A percentile compares a stretch with the other conserved stretches of the same genome.
Conservation (phyloP, 2,888 invertebrate genomes). For the Acronicta aceris region DNA sequence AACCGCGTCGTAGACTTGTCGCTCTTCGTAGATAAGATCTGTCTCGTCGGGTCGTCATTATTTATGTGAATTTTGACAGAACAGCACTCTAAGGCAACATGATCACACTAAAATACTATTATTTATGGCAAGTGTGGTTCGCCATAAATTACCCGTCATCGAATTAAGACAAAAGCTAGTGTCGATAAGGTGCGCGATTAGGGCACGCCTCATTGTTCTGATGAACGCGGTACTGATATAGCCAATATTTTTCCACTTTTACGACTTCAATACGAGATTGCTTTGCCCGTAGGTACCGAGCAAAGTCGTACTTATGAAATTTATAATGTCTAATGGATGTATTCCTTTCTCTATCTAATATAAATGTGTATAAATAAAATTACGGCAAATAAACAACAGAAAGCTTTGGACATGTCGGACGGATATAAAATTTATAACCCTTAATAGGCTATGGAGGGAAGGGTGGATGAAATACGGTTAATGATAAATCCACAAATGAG, state of each 20-base stretch:
- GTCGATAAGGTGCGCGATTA: slow-evolving; percentile 80
- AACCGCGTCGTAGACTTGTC: slow-evolving; percentile 81
- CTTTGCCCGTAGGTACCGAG: slow-evolving; percentile 48
- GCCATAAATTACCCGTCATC: slow-evolving; percentile 83
- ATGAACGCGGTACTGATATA: slow-evolving; percentile 78
- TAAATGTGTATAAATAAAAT: slow-evolving; percentile 66
- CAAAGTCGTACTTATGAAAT: slow-evolving; percentile 40
- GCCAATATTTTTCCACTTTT: slow-evolving; percentile 81
- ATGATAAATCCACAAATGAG: slow-evolving; percentile 90
- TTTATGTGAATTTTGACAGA: slow-evolving; percentile 88
- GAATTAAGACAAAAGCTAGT: slow-evolving; percentile 87
- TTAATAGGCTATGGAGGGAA: slow-evolving; percentile 84
- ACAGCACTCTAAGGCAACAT: slow-evolving; percentile 65
- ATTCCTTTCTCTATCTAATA: slow-evolving; percentile 53
- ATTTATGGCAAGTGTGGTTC: slow-evolving; percentile 82
- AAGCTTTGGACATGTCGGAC: slow-evolving; percentile 76
- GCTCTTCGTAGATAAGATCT: slow-evolving; percentile 80
- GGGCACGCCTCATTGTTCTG: slow-evolving; percentile 81
- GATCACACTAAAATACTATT: slow-evolving; percentile 79
- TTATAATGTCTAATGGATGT: slow-evolving; percentile 43
- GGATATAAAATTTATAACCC: slow-evolving; percentile 87
- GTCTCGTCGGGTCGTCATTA: slow-evolving; percentile 80
- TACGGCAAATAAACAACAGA: slow-evolving; percentile 80
- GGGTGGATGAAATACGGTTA: slow-evolving; percentile 88
- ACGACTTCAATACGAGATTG: slow-evolving; percentile 77